Evolutionary conservation across 1,140 invertebrate species (phyloP), one percentile per base, ranked within the genome.

Genomic region (Panulirus ornatus): DNA sequence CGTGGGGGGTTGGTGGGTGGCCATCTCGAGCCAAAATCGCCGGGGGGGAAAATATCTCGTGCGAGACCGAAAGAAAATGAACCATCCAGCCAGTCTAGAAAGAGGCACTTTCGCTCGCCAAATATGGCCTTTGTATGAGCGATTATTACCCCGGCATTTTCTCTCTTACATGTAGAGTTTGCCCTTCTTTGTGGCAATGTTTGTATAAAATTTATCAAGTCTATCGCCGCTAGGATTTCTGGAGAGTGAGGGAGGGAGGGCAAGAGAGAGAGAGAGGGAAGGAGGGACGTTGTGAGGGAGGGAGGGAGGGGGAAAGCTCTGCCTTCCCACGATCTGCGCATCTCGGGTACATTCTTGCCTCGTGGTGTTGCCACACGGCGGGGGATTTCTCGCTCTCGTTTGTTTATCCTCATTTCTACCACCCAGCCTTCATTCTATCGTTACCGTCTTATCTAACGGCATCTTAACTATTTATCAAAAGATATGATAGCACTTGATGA

Each of bases 161-260:
- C 51, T 27, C 78, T 58, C 78, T 82, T 58, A 58, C 47, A 58
- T 58, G 78, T 58, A 58, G 47, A 82, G 78, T 82, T 58, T 82
- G 51, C 78, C 78, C 47, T 58, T 82, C 78, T 82, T 82, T 82
- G 78, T 82, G 78, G 78, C 78, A 82, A 34, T 82, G 78, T 82
- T 82, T 82, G 78, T 82, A 82, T 82, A 82, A 82, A 82, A 82
- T 82, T 82, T 82, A 82, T 82, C 78, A 82, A 82, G 78, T 82
- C 78, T 82, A 82, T 58, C 51, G 78, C 47, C 78, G 78, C 44
- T 36, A 38, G 78, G 78, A 58, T 82, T 82, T 82, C 78, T 82
- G 78, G 38, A 82, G 78, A 82, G 78, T 47, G 27, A 27, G 78
- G 27, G 58, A 54, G 47, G 40, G 66, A 6, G 63, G 40, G 63